A percentile compares a stretch with the other conserved stretches of the same genome.
These are phyloP conservation scores for Heterodera filipjevi DNA, from an alignment of 2,888 invertebrate genomes.

Conservation along the genomic window DNA sequence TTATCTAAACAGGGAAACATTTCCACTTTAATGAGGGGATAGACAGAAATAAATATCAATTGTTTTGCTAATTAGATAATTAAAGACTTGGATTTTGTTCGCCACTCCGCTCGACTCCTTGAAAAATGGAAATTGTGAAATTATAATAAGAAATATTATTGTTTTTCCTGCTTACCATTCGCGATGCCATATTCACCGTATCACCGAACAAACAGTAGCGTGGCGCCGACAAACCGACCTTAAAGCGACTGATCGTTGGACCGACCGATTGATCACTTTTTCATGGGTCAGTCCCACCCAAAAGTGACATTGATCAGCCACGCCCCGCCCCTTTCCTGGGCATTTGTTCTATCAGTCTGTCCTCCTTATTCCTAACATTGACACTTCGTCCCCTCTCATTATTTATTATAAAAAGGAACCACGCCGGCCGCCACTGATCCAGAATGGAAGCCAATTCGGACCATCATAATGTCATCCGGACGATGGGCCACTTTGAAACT, in stretches of 20 bases:
- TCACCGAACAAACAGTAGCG: conserved; percentile 62
- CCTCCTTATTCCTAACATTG: background rate
- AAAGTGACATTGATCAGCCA: too few species aligned
- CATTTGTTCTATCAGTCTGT: background rate
- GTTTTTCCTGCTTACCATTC: conserved; percentile 60
- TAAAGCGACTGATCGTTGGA: conserved; percentile 48
- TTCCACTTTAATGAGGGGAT: too few species aligned
- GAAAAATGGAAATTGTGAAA: background rate
- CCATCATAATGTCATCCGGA: conserved; percentile 63
- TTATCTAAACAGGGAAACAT: conserved; percentile 46
- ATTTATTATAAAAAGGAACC: conserved; percentile 26
- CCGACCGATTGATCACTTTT: conserved; percentile 45
- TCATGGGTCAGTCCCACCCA: too few species aligned
- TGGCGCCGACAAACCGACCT: conserved; percentile 61
- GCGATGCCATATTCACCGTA: conserved; percentile 59
- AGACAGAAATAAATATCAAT: too few species aligned
- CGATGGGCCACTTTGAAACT: conserved; percentile 62
- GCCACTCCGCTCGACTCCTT: conserved; percentile 29
- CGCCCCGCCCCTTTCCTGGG: too few species aligned
- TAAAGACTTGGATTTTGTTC: conserved; percentile 51
- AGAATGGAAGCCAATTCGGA: conserved; percentile 63
- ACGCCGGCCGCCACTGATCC: conserved; percentile 64
- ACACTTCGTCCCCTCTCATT: background rate
- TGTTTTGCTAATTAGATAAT: background rate
- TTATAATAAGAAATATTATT: conserved; percentile 17